Conservation (phyloP, 2,113 vertebrate genomes). For the Oreotragus oreotragus region DNA sequence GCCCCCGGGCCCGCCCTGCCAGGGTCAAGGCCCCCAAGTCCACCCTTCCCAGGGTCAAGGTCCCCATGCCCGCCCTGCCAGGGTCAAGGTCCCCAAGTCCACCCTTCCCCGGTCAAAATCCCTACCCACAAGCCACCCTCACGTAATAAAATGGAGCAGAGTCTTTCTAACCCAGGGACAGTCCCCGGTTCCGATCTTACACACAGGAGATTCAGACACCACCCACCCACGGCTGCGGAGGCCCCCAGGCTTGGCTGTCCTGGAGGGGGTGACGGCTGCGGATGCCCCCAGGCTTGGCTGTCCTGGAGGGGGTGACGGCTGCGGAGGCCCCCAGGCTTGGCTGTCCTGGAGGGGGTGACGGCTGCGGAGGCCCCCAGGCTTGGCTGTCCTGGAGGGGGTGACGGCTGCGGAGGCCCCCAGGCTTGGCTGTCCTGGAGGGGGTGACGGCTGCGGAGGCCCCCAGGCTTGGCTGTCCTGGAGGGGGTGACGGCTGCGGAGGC, state of each 20-base stretch:
- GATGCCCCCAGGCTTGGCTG: too few species aligned
- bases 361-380: too few species aligned
- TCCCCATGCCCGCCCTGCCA: rapidly evolving
- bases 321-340: too few species aligned
- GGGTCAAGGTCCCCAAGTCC: not conserved
- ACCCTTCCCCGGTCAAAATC: not conserved
- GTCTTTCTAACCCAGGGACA: too few species aligned
- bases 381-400: not conserved
- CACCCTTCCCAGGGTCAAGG: too few species aligned
- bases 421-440: not conserved
- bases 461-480: not conserved
- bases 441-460: rapidly evolving
- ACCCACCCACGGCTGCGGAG: not conserved
- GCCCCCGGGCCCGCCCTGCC: rapidly evolving
- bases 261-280: rapidly evolving
- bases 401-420: too few species aligned
- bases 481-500: rapidly evolving
- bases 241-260: not conserved
- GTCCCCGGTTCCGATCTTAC: not conserved
- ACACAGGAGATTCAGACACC: rapidly evolving
- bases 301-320: rapidly evolving
- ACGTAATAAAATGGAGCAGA: rapidly evolving
- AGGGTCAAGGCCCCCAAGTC: rapidly evolving
- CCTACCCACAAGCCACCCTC: not conserved
- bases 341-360: rapidly evolving